Evolutionary conservation across 1,140 invertebrate genomes (phyloP), one percentile per base, ranked within the genome.

Genomic region (Anthonomus grandis): DNA sequence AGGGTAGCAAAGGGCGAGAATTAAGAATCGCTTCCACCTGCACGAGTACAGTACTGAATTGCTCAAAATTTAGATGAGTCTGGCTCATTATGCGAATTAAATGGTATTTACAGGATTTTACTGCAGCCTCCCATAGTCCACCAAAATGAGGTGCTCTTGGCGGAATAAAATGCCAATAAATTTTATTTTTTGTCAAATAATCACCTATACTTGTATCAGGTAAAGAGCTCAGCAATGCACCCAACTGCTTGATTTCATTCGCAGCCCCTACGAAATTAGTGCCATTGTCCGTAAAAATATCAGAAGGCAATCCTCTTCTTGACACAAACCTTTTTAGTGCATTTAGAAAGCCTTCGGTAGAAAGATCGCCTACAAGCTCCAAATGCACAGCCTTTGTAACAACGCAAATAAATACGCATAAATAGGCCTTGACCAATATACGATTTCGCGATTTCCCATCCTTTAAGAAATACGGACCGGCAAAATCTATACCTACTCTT

Each of bases 151-250:
- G 62, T 17, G 59, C 60, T 18, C 27, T 0, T 4, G 69, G 64
- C 9, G 66, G 68, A 27, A 67, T 74, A 52, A 76, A 76, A 54
- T 73, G 59, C 72, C 71, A 78, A 5, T 57, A 12, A 46, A 63
- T 58, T 13, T 18, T 44, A 10, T 44, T 4, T 4, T 15, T 10
- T 21, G 5, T 21, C 18, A 18, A 15, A 15, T 15, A 44, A 21
- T 39, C 37, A 8, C 6, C 15, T 10, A 39, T 5, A 39, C 9
- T 5, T 9, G 5, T 5, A 8, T 39, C 37, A 31, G 27, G 9
- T 10, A 8, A 39, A 12, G 6, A 5, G 5, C 5, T 15, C 8
- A 36, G 15, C 12, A 49, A 5, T 4, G 41, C 25, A 12, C 31
- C 8, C 0, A 52, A 5, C 53, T 42, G 48, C 10, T 53, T 53